phyloP scores from a whole-genome alignment of 2,113 vertebrate species.

The Myrmophylax atrothorax region DNA sequence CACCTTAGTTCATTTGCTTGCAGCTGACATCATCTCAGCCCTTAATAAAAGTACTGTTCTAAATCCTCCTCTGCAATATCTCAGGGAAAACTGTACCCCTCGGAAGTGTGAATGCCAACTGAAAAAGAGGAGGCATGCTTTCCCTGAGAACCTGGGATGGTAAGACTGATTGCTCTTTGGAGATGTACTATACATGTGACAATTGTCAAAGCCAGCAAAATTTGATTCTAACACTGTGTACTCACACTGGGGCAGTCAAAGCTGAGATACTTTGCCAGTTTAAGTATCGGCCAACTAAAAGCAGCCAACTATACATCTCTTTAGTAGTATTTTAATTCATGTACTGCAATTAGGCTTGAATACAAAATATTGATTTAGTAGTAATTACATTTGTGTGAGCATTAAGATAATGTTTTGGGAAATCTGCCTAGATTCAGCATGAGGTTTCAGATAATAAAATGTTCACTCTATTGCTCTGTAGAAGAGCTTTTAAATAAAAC shows the following conservation, averaged over 20 bases:
- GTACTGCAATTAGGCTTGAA: conserved; percentile 58
- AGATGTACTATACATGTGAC: fast-evolving
- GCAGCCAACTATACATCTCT: conserved; percentile 10
- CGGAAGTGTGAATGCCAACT: neutral
- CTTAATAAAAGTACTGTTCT: neutral
- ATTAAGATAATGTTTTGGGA: conserved; percentile 46
- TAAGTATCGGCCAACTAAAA: conserved; percentile 28
- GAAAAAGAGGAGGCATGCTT: neutral
- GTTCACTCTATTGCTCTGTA: neutral
- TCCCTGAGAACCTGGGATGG: neutral
- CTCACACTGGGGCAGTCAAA: neutral
- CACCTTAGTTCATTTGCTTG: neutral
- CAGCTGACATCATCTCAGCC: neutral
- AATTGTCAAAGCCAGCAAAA: neutral
- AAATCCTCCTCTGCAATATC: neutral
- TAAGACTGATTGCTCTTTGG: neutral
- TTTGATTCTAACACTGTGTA: neutral
- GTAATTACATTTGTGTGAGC: conserved; percentile 54
- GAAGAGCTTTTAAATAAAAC: conserved; percentile 21
- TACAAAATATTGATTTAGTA: conserved; percentile 58
- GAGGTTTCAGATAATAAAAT: conserved; percentile 40
- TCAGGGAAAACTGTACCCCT: neutral
- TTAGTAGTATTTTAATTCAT: conserved; percentile 26
- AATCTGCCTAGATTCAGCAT: conserved; percentile 36
- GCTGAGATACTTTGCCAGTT: neutral